Evolutionary conservation across 2,113 vertebrate genomes (phyloP).

Genomic region (Litocranius walleri): DNA sequence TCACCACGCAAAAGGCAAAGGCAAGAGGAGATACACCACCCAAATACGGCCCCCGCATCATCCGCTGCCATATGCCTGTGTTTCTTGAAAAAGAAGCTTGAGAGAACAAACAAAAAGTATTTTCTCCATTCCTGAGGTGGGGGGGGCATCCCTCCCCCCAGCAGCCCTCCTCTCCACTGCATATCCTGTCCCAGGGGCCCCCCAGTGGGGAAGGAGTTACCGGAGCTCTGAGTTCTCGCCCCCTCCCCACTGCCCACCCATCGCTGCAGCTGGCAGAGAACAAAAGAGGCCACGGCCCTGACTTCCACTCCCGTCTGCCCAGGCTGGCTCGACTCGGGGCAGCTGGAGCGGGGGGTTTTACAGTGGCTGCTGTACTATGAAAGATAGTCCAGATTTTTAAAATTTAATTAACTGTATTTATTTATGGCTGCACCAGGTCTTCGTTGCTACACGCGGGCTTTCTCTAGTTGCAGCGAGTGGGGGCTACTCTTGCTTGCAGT

Average conservation of each 20-base stretch:
- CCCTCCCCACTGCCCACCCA: no score
- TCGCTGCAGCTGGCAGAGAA: neutral
- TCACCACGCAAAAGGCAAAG: slow-evolving; percentile 38
- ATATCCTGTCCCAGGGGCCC: neutral
- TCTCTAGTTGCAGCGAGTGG: neutral
- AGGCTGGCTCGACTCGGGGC: neutral
- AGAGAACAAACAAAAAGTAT: slow-evolving; percentile 65
- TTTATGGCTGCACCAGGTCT: neutral
- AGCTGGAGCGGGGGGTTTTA: neutral
- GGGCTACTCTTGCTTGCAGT: neutral
- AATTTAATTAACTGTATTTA: neutral
- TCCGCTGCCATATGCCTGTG: slow-evolving; percentile 64
- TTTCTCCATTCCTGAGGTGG: neutral
- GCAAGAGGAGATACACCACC: slow-evolving; percentile 20
- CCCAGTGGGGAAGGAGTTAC: neutral
- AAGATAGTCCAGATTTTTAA: neutral
- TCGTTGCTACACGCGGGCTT: neutral
- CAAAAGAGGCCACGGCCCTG: neutral
- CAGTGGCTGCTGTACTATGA: rapidly evolving
- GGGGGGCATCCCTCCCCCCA: neutral
- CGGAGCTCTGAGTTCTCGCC: neutral
- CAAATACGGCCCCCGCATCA: slow-evolving; percentile 70
- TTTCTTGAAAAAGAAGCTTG: slow-evolving; percentile 54
- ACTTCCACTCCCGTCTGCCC: neutral
- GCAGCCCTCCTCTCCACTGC: neutral